Evolutionary conservation across 1,140 invertebrate genomes (phyloP).

Genomic region (Drosophila repletoides): DNA sequence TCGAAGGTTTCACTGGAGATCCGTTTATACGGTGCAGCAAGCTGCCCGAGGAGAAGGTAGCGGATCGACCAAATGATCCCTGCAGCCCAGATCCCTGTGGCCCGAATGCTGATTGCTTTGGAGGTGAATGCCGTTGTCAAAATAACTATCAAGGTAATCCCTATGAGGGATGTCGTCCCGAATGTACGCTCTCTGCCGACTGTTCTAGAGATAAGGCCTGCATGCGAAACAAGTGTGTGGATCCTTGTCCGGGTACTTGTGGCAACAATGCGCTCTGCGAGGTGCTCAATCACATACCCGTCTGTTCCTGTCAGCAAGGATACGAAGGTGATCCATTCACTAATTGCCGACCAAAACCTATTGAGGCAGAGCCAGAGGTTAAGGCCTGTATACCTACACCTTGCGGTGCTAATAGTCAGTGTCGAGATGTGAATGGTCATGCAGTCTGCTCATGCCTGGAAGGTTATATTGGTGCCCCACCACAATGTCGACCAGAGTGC

Average conservation of each 20-base stretch:
- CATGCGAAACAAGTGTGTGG: slow-evolving; percentile 90
- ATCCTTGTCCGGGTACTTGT: slow-evolving; percentile 92
- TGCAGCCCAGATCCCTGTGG: slow-evolving; percentile 92
- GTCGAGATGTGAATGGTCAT: slow-evolving; percentile 87
- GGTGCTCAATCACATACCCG: slow-evolving; percentile 92
- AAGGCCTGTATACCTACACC: slow-evolving; percentile 89
- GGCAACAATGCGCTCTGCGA: slow-evolving; percentile 93
- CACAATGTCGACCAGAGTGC: slow-evolving; percentile 91
- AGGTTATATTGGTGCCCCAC: slow-evolving; percentile 89
- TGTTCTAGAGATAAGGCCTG: slow-evolving; percentile 91
- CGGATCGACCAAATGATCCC: slow-evolving; percentile 83
- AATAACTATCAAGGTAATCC: slow-evolving; percentile 92
- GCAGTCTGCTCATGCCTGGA: slow-evolving; percentile 91
- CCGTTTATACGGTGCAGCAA: slow-evolving; percentile 87
- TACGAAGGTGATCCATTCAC: slow-evolving; percentile 92
- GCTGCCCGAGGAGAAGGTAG: slow-evolving; percentile 54
- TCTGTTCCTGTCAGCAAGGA: slow-evolving; percentile 89
- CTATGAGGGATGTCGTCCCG: slow-evolving; percentile 90
- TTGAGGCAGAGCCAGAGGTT: slow-evolving; percentile 84
- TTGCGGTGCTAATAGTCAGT: slow-evolving; percentile 89
- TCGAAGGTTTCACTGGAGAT: slow-evolving; percentile 87
- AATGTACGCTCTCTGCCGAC: slow-evolving; percentile 91
- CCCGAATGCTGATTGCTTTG: slow-evolving; percentile 90
- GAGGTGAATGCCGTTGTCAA: slow-evolving; percentile 89
- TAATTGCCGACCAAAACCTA: slow-evolving; percentile 84